Base-by-base conservation (phyloP, 2,888 invertebrate species). In the Tyria jacobaeae region DNA sequence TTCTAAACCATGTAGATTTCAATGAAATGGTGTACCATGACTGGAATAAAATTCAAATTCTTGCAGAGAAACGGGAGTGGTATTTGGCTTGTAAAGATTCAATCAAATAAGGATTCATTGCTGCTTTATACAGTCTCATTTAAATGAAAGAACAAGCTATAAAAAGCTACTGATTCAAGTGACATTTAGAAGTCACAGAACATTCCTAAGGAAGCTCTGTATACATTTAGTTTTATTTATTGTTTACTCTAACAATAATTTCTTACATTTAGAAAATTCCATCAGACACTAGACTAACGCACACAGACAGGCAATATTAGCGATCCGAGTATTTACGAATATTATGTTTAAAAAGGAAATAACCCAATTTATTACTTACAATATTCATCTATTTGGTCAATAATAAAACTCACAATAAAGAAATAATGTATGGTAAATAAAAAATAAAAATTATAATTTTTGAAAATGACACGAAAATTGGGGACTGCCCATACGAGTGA, bases 41-140 rank as follows among this genome's bases (percentile, higher is more conserved):
- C 87, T 84, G 84, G 79, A 86, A 89, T 89, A 89, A 88, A 88
- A 90, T 89, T 90, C 87, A 87, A 90, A 89, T 90, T 85, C 73
- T 77, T 70, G 66, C 80, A 80, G 77, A 78, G 78, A 79, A 76
- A 71, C 77, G 75, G 48, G 60, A 67, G 50, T 78, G 76, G 76
- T 76, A 70, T 79, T 81, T 69, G 67, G 79, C 79, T 82, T 85
- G 82, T 81, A 83, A 81, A 82, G 78, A 89, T 89, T 88, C 88
- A 89, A 90, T 90, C 90, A 89, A 87, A 83, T 81, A 80, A 79
- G 86, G 86, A 87, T 88, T 84, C 83, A 70, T 80, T 81, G 79
- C 57, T 64, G 57, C 82, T 83, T 82, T 76, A 84, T 81, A 81
- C 81, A 82, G 85, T 81, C 83, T 88, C 84, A 85, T 89, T 88